Percentiles rank a stretch among this genome's conserved stretches.
These are phyloP conservation scores for Gisinianus flammeolus DNA, from an alignment of 2,888 invertebrate species.

Conservation along the genomic window DNA sequence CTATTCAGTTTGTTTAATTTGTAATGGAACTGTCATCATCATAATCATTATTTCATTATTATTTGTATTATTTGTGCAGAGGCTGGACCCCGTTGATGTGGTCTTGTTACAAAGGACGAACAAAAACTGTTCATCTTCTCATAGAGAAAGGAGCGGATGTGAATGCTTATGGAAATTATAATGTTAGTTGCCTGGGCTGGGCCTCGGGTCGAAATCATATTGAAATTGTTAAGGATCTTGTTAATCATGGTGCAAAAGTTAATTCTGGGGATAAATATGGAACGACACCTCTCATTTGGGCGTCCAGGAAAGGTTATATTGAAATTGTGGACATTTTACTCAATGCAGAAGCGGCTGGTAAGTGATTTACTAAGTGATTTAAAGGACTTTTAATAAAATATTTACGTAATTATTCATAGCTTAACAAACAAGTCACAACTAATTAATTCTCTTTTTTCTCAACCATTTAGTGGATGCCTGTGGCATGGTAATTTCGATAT, in stretches of 20 bases:
- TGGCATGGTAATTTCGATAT: too few relatives aligned
- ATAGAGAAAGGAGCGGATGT: slow-evolving; percentile 89
- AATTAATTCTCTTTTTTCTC: too few relatives aligned
- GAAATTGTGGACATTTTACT: slow-evolving; percentile 82
- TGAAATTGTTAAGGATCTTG: slow-evolving; percentile 79
- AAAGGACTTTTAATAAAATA: too few relatives aligned
- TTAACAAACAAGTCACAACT: too few relatives aligned
- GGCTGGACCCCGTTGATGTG: slow-evolving; percentile 84
- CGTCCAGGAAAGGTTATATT: slow-evolving; percentile 86
- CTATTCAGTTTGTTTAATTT: background rate
- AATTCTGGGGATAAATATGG: slow-evolving; percentile 97
- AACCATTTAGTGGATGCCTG: too few relatives aligned
- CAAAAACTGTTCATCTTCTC: slow-evolving; percentile 74
- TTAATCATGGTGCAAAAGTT: slow-evolving; percentile 87
- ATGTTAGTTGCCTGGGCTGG: slow-evolving; percentile 91
- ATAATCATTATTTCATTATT: too few relatives aligned
- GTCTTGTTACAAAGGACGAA: slow-evolving; percentile 89
- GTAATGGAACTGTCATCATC: slow-evolving; percentile 63
- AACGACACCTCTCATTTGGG: slow-evolving; percentile 96
- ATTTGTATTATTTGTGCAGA: too few relatives aligned
- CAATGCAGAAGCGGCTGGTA: slow-evolving; percentile 88
- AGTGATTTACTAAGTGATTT: slow-evolving; percentile 54
- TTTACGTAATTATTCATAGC: too few relatives aligned
- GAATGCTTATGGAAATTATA: slow-evolving; percentile 94
- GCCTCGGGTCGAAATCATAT: slow-evolving; percentile 90